A percentile compares a stretch with the other conserved stretches of the same genome.
phyloP scores from a whole-genome alignment of 2,113 vertebrate genomes.

The Echinops telfairi region DNA sequence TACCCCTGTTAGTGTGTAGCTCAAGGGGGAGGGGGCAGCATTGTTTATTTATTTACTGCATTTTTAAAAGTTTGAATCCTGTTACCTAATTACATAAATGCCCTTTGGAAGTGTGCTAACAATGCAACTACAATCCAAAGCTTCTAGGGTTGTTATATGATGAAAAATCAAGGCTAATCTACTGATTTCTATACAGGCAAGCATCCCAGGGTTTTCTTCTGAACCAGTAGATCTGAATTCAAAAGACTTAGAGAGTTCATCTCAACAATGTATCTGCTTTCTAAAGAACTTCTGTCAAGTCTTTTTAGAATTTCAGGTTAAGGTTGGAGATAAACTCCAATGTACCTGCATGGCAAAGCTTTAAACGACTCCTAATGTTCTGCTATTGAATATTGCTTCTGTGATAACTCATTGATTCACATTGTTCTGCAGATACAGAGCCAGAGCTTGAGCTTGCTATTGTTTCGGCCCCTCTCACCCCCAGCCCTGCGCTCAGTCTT shows the following conservation, averaged over 20 bases:
- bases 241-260: slow-evolving; percentile 31
- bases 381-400: slow-evolving; percentile 48
- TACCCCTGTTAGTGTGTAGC: slow-evolving; percentile 53
- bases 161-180: slow-evolving; percentile 50
- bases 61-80: slow-evolving; percentile 52
- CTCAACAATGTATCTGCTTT: not conserved
- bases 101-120: slow-evolving; percentile 59
- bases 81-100: slow-evolving; percentile 60
- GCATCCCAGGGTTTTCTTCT: slow-evolving; percentile 34
- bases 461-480: slow-evolving; percentile 44
- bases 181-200: slow-evolving; percentile 33
- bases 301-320: slow-evolving; percentile 59
- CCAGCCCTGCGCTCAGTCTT: slow-evolving; percentile 28
- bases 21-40: not conserved
- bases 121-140: slow-evolving; percentile 49
- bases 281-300: slow-evolving; percentile 50
- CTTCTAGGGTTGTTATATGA: slow-evolving; percentile 32
- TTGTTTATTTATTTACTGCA: not conserved
- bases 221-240: not conserved
- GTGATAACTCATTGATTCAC: slow-evolving; percentile 74
- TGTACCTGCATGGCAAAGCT: not conserved
- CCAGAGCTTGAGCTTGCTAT: slow-evolving; percentile 61
- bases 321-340: not conserved
- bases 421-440: not conserved
- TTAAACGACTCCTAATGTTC: slow-evolving; percentile 43